Evolutionary conservation across 2,113 vertebrate species (phyloP).

Genomic region (Eupsittula cactorum): DNA sequence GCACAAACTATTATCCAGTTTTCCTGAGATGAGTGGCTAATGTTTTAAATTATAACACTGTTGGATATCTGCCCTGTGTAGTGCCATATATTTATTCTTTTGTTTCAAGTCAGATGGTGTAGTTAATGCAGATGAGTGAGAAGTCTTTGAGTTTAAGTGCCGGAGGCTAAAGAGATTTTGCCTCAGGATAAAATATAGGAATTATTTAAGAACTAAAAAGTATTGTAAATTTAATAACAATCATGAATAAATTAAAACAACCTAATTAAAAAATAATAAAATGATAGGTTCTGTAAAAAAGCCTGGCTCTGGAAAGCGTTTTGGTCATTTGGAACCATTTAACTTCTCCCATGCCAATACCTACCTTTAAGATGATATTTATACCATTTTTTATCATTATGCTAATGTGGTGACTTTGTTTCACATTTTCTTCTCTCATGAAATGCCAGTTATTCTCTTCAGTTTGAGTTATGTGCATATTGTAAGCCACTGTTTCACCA

Average conservation of each 20-base stretch:
- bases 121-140: background rate
- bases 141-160: conserved; percentile 40
- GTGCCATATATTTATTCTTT: background rate
- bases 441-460: background rate
- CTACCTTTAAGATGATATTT: background rate
- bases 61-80: background rate
- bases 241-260: conserved; percentile 56
- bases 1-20: background rate
- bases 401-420: background rate
- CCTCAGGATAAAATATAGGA: conserved; percentile 44
- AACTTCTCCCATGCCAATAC: background rate
- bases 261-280: conserved; percentile 59
- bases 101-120: background rate
- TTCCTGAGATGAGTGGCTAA: background rate
- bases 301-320: background rate
- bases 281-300: background rate
- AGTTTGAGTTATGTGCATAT: background rate
- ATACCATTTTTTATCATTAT: rapidly evolving
- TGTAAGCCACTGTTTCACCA: background rate
- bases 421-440: background rate
- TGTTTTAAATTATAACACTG: background rate
- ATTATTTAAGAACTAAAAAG: conserved; percentile 61
- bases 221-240: conserved; percentile 64
- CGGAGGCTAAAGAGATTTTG: conserved; percentile 55
- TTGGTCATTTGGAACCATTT: background rate